phyloP scores from a whole-genome alignment of 2,888 invertebrate genomes.

The Plebejus anna region DNA sequence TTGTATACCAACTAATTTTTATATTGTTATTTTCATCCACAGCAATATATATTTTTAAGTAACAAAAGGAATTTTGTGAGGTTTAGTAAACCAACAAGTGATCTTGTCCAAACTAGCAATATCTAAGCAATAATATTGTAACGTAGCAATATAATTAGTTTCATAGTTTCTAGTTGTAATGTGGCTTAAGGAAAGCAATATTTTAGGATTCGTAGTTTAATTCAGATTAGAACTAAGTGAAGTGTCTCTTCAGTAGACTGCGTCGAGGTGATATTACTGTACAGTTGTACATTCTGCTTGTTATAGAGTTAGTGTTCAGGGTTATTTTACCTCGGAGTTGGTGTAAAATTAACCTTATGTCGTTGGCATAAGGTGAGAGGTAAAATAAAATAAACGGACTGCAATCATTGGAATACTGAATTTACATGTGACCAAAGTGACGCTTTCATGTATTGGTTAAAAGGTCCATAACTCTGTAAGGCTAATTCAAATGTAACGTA shows the following conservation, averaged over 20 bases:
- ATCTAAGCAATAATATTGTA: conserved; percentile 49
- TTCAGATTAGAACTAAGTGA: conserved; percentile 27
- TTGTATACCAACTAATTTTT: not conserved
- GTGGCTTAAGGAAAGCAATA: conserved; percentile 51
- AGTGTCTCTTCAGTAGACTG: conserved; percentile 61
- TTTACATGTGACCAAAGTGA: conserved; percentile 24
- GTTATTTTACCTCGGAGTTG: not conserved
- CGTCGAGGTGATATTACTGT: conserved; percentile 41
- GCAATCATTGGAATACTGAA: conserved; percentile 24
- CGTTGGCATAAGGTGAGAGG: not conserved
- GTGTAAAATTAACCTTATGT: not conserved
- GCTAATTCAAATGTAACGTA: conserved; percentile 18
- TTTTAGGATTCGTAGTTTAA: conserved; percentile 36
- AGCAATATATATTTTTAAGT: not conserved
- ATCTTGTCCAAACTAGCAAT: conserved; percentile 66
- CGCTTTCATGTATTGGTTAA: conserved; percentile 27
- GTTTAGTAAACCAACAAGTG: conserved; percentile 33
- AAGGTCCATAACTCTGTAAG: conserved; percentile 27
- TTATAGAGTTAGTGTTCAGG: conserved; percentile 4
- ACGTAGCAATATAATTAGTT: conserved; percentile 38
- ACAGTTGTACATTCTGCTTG: conserved; percentile 22
- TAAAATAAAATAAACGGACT: not conserved
- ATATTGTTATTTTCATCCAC: conserved; percentile 19
- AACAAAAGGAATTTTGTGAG: not conserved
- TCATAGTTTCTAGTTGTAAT: conserved; percentile 43